A percentile compares a stretch with the other conserved stretches of the same genome.
Conservation (phyloP, 2,113 vertebrate species). For the Typhlomys cinereus region DNA sequence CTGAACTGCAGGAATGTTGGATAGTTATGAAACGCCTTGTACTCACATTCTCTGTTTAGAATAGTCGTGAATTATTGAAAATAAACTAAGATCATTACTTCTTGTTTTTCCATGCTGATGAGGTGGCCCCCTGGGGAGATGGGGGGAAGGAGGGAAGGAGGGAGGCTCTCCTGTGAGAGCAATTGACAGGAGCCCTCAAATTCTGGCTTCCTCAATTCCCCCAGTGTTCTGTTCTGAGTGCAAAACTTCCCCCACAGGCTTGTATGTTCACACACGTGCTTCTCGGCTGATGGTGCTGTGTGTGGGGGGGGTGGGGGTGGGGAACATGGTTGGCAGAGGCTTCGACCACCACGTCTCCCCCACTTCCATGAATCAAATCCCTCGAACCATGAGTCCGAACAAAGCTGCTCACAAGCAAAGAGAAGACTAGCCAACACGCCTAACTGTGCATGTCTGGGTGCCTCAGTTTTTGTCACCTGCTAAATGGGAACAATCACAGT, state of each 20-base stretch:
- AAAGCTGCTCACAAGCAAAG: not conserved
- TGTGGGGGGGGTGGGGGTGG: not conserved
- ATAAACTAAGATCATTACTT: not conserved
- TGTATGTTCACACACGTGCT: not conserved
- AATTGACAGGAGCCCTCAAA: not conserved
- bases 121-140: not conserved
- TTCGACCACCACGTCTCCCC: not conserved
- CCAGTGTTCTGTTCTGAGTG: not conserved
- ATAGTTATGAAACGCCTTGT: not conserved
- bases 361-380: not conserved
- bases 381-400: not conserved
- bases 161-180: not conserved
- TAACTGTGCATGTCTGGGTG: not conserved
- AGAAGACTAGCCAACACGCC: not conserved
- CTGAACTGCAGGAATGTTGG: not conserved
- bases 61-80: not conserved
- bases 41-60: not conserved
- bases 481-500: not conserved
- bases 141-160: too few species aligned
- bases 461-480: constrained; percentile 46
- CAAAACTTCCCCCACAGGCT: not conserved
- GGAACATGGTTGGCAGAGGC: not conserved
- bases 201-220: not conserved
- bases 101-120: not conserved
- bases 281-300: too few species aligned